These are phyloP conservation scores for Acanthosepion esculentum DNA, from an alignment of 2,888 invertebrate species.

Conservation along the genomic window DNA sequence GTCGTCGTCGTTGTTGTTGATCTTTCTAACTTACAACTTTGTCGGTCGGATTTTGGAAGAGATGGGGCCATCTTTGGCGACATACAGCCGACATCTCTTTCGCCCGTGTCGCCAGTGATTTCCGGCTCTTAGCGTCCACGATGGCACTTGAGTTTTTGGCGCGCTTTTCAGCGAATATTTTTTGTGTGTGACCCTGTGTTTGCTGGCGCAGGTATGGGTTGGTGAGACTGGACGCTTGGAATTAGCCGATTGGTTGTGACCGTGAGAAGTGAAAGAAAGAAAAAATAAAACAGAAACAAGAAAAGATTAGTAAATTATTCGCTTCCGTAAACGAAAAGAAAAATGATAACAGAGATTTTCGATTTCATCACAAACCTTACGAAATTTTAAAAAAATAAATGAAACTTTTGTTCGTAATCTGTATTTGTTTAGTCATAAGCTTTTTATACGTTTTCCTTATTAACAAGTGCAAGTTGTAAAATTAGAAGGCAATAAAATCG, in stretches of 20 bases:
- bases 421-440: no score
- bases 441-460: no score
- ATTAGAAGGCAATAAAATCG: no score
- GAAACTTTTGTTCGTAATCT: no score
- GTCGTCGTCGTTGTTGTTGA: not conserved
- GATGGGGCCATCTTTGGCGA: not conserved
- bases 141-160: slow-evolving; percentile 1
- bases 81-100: not conserved
- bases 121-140: slow-evolving; percentile 1
- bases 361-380: no score
- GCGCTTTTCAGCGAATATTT: not conserved
- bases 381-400: not conserved
- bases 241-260: not conserved
- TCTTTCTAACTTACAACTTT: not conserved
- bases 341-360: no score
- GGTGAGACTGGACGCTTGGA: not conserved
- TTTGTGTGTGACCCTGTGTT: not conserved
- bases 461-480: no score
- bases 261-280: not conserved
- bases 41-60: not conserved
- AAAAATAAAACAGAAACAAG: not conserved
- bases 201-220: not conserved
- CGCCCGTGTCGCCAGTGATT: not conserved
- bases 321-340: no score
- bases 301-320: no score